These are phyloP conservation scores for Dryocosmus kuriphilus DNA, from an alignment of 2,888 invertebrate genomes.

Conservation along the genomic window DNA sequence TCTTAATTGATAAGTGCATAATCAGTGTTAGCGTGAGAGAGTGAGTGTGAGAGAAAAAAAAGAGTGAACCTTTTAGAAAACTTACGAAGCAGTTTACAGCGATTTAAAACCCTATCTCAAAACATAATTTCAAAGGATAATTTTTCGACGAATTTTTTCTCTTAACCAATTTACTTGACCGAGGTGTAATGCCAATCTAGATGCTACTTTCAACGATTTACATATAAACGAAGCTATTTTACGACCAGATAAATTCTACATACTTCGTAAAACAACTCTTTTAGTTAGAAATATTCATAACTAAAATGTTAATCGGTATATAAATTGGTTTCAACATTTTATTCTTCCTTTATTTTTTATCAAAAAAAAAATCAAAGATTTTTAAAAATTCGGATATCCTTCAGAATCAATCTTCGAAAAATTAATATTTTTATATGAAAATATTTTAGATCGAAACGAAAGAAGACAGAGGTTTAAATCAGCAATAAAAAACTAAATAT, in stretches of 20 bases:
- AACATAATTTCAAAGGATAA: conserved; percentile 2
- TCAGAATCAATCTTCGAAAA: too few species aligned
- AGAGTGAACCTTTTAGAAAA: background rate
- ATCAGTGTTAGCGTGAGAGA: background rate
- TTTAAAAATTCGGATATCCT: too few species aligned
- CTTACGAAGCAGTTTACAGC: background rate
- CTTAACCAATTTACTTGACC: conserved; percentile 2
- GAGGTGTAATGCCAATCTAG: background rate
- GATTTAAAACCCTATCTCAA: conserved; percentile 1
- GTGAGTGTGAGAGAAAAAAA: background rate
- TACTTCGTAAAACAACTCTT: background rate
- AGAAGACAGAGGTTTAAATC: too few species aligned
- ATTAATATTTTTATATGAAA: too few species aligned
- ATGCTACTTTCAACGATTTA: conserved; percentile 11
- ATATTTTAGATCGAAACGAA: too few species aligned
- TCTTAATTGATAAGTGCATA: conserved; percentile 9
- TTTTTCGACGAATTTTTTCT: background rate
- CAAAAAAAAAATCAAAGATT: too few species aligned
- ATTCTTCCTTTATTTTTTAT: too few species aligned
- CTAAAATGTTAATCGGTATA: too few species aligned
- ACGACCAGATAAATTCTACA: background rate
- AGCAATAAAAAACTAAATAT: too few species aligned
- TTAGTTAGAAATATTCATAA: too few species aligned
- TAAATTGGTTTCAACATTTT: too few species aligned
- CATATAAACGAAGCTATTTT: conserved; percentile 31